Percentiles rank a stretch among this genome's conserved stretches.
Conservation (phyloP, 1,140 invertebrate species). For the Brachionus asplanchnoidis region DNA sequence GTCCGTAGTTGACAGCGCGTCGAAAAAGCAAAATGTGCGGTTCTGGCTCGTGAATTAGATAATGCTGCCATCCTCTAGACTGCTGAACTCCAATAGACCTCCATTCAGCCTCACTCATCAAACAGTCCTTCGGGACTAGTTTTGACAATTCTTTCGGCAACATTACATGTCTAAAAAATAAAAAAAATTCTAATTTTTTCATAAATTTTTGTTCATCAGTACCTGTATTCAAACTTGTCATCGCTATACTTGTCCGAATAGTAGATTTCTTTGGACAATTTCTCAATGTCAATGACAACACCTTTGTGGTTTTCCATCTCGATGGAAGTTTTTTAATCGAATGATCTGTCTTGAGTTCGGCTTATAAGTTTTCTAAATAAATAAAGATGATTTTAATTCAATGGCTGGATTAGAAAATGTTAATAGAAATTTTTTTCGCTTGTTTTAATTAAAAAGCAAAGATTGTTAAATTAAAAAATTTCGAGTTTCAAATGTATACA, state of each 20-base stretch:
- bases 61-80: conserved; percentile 89
- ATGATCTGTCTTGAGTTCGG: neutral
- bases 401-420: neutral
- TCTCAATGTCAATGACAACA: conserved; percentile 24
- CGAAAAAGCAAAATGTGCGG: conserved; percentile 37
- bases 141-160: conserved; percentile 78
- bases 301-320: conserved; percentile 26
- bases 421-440: neutral
- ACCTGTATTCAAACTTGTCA: conserved; percentile 23
- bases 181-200: neutral
- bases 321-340: neutral
- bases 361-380: neutral
- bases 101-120: conserved; percentile 94
- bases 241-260: conserved; percentile 34
- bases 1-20: conserved; percentile 8
- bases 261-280: conserved; percentile 34
- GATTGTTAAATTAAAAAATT: neutral
- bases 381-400: neutral
- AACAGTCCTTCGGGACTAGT: conserved; percentile 77
- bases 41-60: conserved; percentile 81
- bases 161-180: conserved; percentile 63
- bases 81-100: conserved; percentile 87
- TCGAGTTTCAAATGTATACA: neutral
- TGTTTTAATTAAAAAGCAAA: neutral
- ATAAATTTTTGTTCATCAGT: neutral